Evolutionary conservation across 2,888 invertebrate genomes (phyloP).

Genomic region (Conus canariensis): DNA sequence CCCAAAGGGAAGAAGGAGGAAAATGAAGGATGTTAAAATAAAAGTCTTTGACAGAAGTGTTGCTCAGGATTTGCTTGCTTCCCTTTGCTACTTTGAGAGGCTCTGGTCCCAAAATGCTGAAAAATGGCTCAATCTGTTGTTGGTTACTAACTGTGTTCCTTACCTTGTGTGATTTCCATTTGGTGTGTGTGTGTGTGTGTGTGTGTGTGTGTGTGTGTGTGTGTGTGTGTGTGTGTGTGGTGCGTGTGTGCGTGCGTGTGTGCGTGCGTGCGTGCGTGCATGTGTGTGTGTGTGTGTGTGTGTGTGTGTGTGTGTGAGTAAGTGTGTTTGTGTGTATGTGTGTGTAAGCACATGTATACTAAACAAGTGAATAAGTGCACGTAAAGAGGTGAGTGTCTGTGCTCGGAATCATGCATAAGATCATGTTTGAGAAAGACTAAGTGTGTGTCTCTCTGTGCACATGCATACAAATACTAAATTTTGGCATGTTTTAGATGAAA

Average conservation of each 20-base stretch:
- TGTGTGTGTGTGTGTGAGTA: conserved; percentile 4
- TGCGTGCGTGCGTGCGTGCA: neutral
- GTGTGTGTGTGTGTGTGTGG: neutral
- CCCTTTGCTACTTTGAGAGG: neutral
- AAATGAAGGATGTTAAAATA: neutral
- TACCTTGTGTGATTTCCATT: neutral
- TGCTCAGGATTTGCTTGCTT: neutral
- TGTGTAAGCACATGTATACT: neutral
- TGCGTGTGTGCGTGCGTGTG: neutral
- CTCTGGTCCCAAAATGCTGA: neutral
- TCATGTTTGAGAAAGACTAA: too few relatives aligned
- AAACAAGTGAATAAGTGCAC: too few relatives aligned
- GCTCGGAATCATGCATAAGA: too few relatives aligned
- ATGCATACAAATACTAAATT: too few relatives aligned
- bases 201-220: too few relatives aligned
- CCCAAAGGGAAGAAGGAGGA: neutral
- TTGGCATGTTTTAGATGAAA: too few relatives aligned
- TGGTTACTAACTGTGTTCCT: neutral
- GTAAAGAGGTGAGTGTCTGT: too few relatives aligned
- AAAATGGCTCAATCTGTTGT: neutral
- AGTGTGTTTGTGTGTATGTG: conserved; percentile 5
- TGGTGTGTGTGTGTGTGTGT: neutral
- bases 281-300: conserved; percentile 12
- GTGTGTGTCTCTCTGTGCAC: too few relatives aligned
- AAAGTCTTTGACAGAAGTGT: neutral